These are phyloP conservation scores for Heloderma charlesbogerti DNA, from an alignment of 2,113 vertebrate genomes.

Conservation along the genomic window DNA sequence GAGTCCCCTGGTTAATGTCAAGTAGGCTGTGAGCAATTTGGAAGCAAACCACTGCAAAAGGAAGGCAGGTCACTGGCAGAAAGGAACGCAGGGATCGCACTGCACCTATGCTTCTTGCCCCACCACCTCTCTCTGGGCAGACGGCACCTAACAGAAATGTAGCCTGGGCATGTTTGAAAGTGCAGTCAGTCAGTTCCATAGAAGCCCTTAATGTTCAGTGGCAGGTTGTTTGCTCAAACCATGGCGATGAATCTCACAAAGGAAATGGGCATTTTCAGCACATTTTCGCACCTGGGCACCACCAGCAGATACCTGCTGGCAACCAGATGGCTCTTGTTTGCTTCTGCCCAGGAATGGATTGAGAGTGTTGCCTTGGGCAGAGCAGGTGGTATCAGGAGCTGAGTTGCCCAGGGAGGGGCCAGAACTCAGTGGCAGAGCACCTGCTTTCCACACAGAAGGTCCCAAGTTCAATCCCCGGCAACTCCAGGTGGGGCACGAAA, in stretches of 20 bases:
- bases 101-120: neutral
- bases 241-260: neutral
- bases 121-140: neutral
- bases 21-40: neutral
- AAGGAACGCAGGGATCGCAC: too few species aligned
- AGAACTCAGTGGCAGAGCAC: too few species aligned
- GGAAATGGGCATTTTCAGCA: neutral
- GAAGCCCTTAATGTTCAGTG: neutral
- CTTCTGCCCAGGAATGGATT: neutral
- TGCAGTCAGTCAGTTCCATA: neutral
- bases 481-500: neutral
- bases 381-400: neutral
- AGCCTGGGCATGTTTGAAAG: neutral
- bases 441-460: neutral
- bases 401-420: too few species aligned
- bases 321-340: neutral
- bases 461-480: neutral
- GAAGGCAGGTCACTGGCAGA: neutral
- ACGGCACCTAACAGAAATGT: neutral
- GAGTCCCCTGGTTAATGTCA: neutral
- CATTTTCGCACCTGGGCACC: neutral
- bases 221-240: neutral
- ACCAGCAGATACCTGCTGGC: neutral
- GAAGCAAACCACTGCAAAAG: neutral
- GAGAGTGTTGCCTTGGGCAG: neutral